Evolutionary conservation across 2,888 invertebrate species (phyloP).

Genomic region (Drosophila prolongata): DNA sequence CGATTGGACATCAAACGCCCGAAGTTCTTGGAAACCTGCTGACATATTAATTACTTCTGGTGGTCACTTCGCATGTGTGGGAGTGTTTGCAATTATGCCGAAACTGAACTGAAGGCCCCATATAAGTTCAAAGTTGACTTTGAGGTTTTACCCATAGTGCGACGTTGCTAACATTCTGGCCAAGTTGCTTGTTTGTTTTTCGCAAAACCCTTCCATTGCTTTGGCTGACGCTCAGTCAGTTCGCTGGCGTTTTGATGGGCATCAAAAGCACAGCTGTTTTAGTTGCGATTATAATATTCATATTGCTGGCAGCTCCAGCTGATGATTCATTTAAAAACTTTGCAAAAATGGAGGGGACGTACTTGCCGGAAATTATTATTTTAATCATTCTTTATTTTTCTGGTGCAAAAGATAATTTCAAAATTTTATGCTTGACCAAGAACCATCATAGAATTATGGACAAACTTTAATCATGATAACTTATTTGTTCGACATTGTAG

Average conservation of each 20-base stretch:
- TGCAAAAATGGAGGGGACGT: not conserved
- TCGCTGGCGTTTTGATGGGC: constrained; percentile 7
- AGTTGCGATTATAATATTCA: constrained; percentile 7
- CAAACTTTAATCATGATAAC: no score
- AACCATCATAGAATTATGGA: no score
- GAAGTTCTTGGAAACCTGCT: not conserved
- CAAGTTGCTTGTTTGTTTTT: not conserved
- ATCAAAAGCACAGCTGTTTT: constrained; percentile 11
- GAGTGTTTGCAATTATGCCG: not conserved
- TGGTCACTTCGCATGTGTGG: constrained; percentile 23
- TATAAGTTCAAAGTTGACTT: not conserved
- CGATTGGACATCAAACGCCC: constrained; percentile 5
- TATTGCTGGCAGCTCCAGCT: not conserved
- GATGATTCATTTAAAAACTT: constrained; percentile 10
- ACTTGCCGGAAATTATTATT: no score
- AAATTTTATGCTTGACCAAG: no score
- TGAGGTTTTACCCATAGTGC: constrained; percentile 2
- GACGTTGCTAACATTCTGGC: not conserved
- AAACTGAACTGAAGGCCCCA: not conserved
- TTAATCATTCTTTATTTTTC: no score
- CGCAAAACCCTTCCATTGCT: not conserved
- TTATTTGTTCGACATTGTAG: no score
- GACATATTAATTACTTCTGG: constrained; percentile 33
- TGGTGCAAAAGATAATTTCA: no score
- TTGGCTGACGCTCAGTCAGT: constrained; percentile 7